Conservation (phyloP, 2,113 vertebrate genomes). For the Aramus guarauna region DNA sequence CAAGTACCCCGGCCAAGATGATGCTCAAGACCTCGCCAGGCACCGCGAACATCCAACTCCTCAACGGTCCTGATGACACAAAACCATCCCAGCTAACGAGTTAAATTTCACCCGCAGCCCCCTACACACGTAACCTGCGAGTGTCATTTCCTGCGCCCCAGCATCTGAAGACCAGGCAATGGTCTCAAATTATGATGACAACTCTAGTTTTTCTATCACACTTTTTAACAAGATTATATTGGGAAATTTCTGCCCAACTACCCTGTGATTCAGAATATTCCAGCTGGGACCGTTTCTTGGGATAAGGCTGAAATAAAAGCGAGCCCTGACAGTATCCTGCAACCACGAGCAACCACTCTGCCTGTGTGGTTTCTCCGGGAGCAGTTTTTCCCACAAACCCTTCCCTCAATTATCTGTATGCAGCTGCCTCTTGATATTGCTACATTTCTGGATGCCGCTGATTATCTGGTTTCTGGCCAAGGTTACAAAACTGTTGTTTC, state of each 20-base stretch:
- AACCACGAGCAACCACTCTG: background rate
- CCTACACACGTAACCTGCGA: accelerated
- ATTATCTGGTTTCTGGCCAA: conserved; percentile 20
- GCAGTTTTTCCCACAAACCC: conserved; percentile 39
- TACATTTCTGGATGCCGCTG: background rate
- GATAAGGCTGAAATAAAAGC: background rate
- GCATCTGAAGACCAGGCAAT: accelerated
- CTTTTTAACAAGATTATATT: background rate
- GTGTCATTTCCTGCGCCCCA: background rate
- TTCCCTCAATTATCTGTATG: background rate
- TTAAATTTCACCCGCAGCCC: background rate
- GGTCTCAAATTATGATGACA: background rate
- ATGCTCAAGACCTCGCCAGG: background rate
- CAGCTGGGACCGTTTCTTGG: background rate
- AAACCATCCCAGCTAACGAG: background rate
- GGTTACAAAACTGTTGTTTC: conserved; percentile 39
- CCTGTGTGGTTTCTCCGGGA: conserved; percentile 10
- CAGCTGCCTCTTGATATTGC: conserved; percentile 44
- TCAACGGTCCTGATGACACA: accelerated
- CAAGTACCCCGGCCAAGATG: background rate
- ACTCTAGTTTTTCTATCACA: background rate
- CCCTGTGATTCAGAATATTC: background rate
- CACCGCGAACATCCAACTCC: accelerated
- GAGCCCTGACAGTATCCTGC: background rate
- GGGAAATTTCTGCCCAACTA: background rate